Evolutionary conservation across 2,888 invertebrate genomes (phyloP).

Genomic region (Erebia epiphron): DNA sequence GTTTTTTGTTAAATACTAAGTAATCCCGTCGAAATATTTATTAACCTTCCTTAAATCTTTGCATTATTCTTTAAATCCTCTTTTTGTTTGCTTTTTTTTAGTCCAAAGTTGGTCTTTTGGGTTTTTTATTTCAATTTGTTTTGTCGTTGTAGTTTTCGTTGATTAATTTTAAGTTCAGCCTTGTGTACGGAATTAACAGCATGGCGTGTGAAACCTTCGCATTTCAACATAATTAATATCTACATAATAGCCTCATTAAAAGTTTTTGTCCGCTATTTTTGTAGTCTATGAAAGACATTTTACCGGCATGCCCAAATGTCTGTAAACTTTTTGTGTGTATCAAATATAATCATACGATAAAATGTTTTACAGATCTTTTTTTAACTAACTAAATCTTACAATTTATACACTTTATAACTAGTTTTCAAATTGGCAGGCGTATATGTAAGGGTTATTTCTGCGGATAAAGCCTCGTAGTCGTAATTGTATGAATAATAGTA

Average conservation of each 20-base stretch:
- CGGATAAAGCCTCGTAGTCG: background rate
- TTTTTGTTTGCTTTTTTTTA: constrained; percentile 9
- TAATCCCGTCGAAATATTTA: background rate
- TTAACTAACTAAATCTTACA: background rate
- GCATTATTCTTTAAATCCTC: constrained; percentile 5
- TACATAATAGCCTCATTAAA: constrained; percentile 14
- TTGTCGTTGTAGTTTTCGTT: constrained; percentile 13
- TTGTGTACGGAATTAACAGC: constrained; percentile 10
- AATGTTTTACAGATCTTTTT: background rate
- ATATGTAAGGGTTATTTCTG: background rate
- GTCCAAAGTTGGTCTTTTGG: background rate
- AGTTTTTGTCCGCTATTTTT: constrained; percentile 6
- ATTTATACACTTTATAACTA: background rate
- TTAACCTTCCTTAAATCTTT: constrained; percentile 4
- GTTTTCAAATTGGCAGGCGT: background rate
- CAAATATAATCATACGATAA: background rate
- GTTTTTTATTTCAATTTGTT: constrained; percentile 2
- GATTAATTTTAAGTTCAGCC: constrained; percentile 9
- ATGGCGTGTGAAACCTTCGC: constrained; percentile 15
- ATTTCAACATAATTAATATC: constrained; percentile 14
- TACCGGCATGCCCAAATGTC: background rate
- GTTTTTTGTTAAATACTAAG: constrained; percentile 4
- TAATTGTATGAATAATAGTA: background rate
- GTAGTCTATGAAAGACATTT: constrained; percentile 2
- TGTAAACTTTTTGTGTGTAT: background rate